These are phyloP conservation scores for Harmothoe impar DNA, from an alignment of 2,888 invertebrate species.

Conservation along the genomic window DNA sequence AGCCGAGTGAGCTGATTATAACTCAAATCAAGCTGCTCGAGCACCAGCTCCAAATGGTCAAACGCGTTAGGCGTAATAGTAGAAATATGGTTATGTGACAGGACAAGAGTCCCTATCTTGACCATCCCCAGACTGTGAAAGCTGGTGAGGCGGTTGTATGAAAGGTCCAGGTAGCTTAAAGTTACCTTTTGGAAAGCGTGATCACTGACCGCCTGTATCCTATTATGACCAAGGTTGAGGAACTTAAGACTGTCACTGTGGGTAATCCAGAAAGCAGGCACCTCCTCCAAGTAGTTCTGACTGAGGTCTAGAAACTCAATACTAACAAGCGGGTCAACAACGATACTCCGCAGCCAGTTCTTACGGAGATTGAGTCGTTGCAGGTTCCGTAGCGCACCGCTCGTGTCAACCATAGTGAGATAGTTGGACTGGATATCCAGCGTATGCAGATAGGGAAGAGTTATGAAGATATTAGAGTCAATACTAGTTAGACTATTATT, in stretches of 20 bases:
- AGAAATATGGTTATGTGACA: constrained; percentile 68
- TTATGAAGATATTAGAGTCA: constrained; percentile 64
- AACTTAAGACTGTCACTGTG: constrained; percentile 65
- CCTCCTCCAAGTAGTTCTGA: constrained; percentile 66
- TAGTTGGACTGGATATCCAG: constrained; percentile 68
- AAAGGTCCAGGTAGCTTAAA: constrained; percentile 68
- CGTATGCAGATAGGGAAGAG: constrained; percentile 64
- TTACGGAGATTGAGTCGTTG: constrained; percentile 55
- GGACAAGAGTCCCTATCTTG: constrained; percentile 65
- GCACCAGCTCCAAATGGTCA: constrained; percentile 65
- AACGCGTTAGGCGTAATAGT: constrained; percentile 64
- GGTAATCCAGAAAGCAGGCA: constrained; percentile 67
- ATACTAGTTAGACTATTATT: constrained; percentile 68
- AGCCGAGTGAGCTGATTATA: constrained; percentile 67
- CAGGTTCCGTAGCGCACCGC: background rate
- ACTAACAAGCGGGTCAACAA: constrained; percentile 56
- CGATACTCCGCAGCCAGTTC: constrained; percentile 51
- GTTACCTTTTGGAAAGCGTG: constrained; percentile 66
- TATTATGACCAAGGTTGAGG: constrained; percentile 70
- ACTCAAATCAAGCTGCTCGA: constrained; percentile 69
- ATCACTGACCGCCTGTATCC: constrained; percentile 62
- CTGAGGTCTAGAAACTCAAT: constrained; percentile 70
- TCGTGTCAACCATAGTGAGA: constrained; percentile 62
- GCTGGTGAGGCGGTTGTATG: constrained; percentile 66
- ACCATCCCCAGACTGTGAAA: constrained; percentile 65